phyloP scores from a whole-genome alignment of 2,888 invertebrate genomes.

The Erebia ligea region DNA sequence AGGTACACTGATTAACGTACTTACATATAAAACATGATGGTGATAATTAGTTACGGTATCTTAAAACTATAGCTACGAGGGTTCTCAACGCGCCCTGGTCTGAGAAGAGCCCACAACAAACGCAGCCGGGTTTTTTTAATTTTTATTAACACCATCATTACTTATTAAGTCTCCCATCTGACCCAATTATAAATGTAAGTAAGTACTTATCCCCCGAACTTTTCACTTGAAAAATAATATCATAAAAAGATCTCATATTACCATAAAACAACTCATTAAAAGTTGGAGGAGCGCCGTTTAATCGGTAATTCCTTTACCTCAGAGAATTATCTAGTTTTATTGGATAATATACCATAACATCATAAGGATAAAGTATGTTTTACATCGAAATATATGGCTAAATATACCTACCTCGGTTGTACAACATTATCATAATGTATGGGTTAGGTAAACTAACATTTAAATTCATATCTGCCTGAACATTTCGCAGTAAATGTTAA shows the following conservation, averaged over 20 bases:
- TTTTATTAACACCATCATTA: too few species aligned
- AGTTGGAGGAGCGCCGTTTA: constrained; percentile 28
- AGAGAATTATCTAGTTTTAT: not conserved
- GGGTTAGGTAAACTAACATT: constrained; percentile 30
- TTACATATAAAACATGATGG: too few species aligned
- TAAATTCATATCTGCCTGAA: constrained; percentile 20
- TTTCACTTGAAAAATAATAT: constrained; percentile 21
- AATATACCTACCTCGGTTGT: not conserved
- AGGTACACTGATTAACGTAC: too few species aligned
- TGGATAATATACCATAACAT: not conserved
- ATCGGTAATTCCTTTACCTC: constrained; percentile 26
- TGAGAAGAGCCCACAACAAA: too few species aligned
- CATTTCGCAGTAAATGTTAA: constrained; percentile 14
- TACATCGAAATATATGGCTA: not conserved
- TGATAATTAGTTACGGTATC: too few species aligned
- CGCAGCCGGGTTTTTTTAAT: too few species aligned
- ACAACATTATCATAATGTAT: constrained; percentile 32
- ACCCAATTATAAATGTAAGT: constrained; percentile 8
- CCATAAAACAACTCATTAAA: constrained; percentile 35
- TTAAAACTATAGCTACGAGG: too few species aligned
- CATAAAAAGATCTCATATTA: constrained; percentile 25
- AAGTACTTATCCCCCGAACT: not conserved
- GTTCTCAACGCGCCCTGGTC: too few species aligned
- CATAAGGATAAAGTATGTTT: not conserved
- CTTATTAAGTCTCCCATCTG: not conserved